Base-by-base conservation (phyloP, 2,888 invertebrate species). In the Argynnis bischoffii region DNA sequence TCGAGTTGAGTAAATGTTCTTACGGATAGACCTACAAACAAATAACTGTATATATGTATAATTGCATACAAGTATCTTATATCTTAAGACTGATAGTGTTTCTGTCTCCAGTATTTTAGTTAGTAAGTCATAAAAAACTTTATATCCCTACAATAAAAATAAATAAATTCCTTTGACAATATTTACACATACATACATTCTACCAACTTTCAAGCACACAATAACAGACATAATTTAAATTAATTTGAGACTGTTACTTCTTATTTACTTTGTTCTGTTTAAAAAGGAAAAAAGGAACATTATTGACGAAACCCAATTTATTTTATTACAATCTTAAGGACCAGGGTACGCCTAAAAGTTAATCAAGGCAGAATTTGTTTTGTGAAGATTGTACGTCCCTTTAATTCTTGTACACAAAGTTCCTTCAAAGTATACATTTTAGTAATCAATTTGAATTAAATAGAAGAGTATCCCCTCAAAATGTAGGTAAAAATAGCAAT, bases 281-380 rank as follows among this genome's bases (percentile, higher is more conserved):
- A 15, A 61, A 60, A 41, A 51, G 8, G 31, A 13, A 35, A 60
- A 35, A 15, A 54, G 48, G 53, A 54, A 60, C 47, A 18, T 60
- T 60, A 66, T 54, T 60, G 21, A 66, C 53, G 66, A 54, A 60
- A 66, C 47, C 60, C 48, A 66, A 66, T 60, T 66, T 60, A 55
- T 66, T 54, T 66, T 66, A 55, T 66, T 55, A 59, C 54, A 66
- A 60, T 31, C 55, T 66, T 60, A 60, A 55, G 54, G 48, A 48
- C 54, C 35, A 26, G 26, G 46, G 60, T 60, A 8, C 64, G 21
- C 35, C 54, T 60, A 47, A 61, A 54, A 60, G 54, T 66, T 66
- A 66, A 66, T 66, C 60, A 60, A 54, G 60, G 48, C 54, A 13
- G 55, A 66, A 57, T 66, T 54, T 55, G 48, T 60, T 60, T 60